Base-by-base conservation (phyloP, 2,797 vertebrate genomes). In the Sibirionetta formosa region DNA sequence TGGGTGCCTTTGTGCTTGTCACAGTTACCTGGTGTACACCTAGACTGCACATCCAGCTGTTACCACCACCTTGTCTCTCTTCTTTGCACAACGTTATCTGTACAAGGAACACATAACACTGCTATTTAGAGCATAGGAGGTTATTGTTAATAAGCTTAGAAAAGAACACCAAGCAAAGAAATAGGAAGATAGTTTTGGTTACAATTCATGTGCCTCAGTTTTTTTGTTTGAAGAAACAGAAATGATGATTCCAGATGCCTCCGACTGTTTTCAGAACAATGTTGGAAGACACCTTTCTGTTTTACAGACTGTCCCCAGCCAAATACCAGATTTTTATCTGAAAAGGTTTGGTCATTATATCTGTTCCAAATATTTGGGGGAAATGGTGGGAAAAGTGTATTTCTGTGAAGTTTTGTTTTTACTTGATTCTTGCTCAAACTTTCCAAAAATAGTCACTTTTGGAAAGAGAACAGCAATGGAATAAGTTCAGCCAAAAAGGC, bases 401-500 rank as follows among this genome's bases (percentile, higher is more conserved):
- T 82, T 92, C 92, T 78, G 31, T 92, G 60, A 73, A 61, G 24
- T 87, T 93, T 94, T 88, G 33, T 0, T 33, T 95, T 92, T 85
- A 29, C 42, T 94, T 86, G 65, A 88, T 93, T 93, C 86, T 54
- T 72, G 54, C 69, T 93, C 82, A 88, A 85, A 76, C 42, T 96
- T 89, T 96, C 95, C 82, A 71, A 95, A 97, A 93, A 96, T 93
- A 95, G 82, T 82, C 73, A 64, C 73, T 80, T 72, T 93, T 96
- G 96, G 90, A 95, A 93, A 88, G 75, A 95, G 68, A 88, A 56
- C 85, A 96, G 60, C 88, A 20, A 33, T 71, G 53, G 42, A 84
- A 78, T 86, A 93, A 81, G 92, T 97, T 96, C 94, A 95, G 88
- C 94, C 83, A 95, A 95, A 90, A 90, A 97, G 90, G 88, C 79